Evolutionary conservation across 2,888 invertebrate species (phyloP).

Genomic region (Cetonia aurata): DNA sequence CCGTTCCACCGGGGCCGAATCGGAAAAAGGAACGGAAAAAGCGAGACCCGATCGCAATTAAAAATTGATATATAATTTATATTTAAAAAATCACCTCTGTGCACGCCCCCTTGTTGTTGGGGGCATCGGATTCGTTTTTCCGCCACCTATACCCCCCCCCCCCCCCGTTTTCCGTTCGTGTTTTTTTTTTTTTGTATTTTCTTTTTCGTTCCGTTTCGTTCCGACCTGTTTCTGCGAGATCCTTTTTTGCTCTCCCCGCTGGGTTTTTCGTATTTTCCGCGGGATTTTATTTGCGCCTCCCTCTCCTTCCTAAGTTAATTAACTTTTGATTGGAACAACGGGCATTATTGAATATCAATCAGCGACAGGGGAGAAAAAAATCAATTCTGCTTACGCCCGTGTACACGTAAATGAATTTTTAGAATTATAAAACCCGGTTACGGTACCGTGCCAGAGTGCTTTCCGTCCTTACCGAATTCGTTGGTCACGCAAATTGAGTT

Average conservation of each 20-base stretch:
- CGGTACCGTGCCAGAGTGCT: too few species aligned
- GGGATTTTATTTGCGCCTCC: conserved; percentile 1
- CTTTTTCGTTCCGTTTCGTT: background rate
- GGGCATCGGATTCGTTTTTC: conserved; percentile 8
- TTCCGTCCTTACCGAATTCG: too few species aligned
- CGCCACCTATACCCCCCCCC: background rate
- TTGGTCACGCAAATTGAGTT: too few species aligned
- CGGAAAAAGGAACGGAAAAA: conserved; percentile 4
- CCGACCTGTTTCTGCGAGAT: too few species aligned
- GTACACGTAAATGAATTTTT: too few species aligned
- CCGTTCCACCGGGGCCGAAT: conserved; percentile 17
- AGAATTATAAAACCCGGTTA: too few species aligned
- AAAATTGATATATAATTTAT: conserved; percentile 42
- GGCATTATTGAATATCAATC: too few species aligned
- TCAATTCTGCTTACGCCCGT: too few species aligned
- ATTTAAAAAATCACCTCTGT: conserved; percentile 39
- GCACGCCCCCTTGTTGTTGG: conserved; percentile 24
- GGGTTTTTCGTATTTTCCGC: background rate
- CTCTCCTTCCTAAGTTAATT: conserved; percentile 19
- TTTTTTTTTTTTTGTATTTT: background rate
- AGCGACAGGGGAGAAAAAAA: too few species aligned
- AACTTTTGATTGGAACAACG: conserved; percentile 31
- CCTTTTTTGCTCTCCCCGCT: background rate
- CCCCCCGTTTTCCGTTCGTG: conserved; percentile 2
- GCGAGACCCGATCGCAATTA: conserved; percentile 39